A percentile compares a stretch with the other conserved stretches of the same genome.
Evolutionary conservation across 1,140 invertebrate species (phyloP).

Genomic region (Aphaenogaster ashmeadi): DNA sequence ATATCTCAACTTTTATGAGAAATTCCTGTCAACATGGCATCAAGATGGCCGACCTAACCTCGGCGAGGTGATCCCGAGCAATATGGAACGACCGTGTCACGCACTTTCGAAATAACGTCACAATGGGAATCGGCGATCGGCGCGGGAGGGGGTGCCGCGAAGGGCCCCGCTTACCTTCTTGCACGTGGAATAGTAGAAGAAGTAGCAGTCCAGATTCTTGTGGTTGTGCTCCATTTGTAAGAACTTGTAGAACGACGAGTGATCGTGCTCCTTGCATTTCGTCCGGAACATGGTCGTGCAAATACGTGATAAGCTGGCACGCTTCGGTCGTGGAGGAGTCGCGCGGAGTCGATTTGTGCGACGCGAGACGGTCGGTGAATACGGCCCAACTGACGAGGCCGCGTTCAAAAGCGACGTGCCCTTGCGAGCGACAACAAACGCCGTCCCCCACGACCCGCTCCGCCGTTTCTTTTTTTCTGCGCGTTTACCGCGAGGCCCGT

Average conservation of each 20-base stretch:
- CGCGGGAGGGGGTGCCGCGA: not conserved
- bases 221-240: constrained; percentile 85
- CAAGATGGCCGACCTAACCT: constrained; percentile 86
- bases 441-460: not conserved
- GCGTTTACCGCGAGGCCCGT: constrained; percentile 28
- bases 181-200: constrained; percentile 94
- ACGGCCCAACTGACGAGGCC: constrained; percentile 47
- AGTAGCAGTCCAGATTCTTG: constrained; percentile 94
- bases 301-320: not conserved
- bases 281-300: constrained; percentile 82
- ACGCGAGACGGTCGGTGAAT: constrained; percentile 35
- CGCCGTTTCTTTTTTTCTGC: constrained; percentile 57
- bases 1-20: not conserved
- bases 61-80: constrained; percentile 65
- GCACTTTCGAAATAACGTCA: not conserved
- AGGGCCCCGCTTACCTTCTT: constrained; percentile 90
- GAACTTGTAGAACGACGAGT: constrained; percentile 84
- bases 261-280: constrained; percentile 86
- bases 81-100: constrained; percentile 70
- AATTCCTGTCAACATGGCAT: constrained; percentile 66
- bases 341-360: not conserved
- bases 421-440: constrained; percentile 13
- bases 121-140: not conserved
- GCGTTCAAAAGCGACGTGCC: constrained; percentile 46
- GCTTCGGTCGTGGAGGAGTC: not conserved